Evolutionary conservation across 2,113 vertebrate species (phyloP).

Genomic region (Rousettus leschenaultii): DNA sequence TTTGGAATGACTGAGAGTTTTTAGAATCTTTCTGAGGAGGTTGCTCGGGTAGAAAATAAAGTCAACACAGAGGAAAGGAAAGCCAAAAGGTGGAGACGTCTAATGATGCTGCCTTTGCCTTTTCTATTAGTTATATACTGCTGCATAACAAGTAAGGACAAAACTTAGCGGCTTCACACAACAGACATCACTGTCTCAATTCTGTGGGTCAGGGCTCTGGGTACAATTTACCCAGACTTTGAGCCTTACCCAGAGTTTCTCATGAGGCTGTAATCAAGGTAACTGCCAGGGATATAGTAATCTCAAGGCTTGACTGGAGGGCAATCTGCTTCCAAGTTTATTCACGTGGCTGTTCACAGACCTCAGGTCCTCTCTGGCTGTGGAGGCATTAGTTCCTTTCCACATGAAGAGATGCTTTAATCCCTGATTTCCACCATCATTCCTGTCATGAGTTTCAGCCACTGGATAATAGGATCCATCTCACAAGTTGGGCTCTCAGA

Average conservation of each 20-base stretch:
- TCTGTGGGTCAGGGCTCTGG: neutral
- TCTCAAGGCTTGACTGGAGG: neutral
- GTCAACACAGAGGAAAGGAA: neutral
- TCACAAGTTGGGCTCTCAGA: neutral
- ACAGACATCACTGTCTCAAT: neutral
- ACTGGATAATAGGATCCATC: neutral
- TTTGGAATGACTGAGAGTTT: neutral
- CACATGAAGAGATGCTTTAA: neutral
- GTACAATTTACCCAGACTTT: neutral
- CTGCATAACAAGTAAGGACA: neutral
- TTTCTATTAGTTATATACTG: neutral
- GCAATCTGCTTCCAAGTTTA: neutral
- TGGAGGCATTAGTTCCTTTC: neutral
- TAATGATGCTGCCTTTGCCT: neutral
- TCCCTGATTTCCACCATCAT: neutral
- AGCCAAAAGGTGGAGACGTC: neutral
- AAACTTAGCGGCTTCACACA: neutral
- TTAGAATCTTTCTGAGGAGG: neutral
- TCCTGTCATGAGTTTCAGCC: neutral
- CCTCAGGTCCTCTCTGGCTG: neutral
- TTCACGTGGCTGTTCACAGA: neutral
- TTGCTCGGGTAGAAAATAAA: neutral
- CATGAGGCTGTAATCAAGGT: neutral
- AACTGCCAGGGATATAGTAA: accelerated
- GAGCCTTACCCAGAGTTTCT: neutral